Evolutionary conservation across 2,113 vertebrate species (phyloP).

Genomic region (Cryptomyrus ogoouensis): DNA sequence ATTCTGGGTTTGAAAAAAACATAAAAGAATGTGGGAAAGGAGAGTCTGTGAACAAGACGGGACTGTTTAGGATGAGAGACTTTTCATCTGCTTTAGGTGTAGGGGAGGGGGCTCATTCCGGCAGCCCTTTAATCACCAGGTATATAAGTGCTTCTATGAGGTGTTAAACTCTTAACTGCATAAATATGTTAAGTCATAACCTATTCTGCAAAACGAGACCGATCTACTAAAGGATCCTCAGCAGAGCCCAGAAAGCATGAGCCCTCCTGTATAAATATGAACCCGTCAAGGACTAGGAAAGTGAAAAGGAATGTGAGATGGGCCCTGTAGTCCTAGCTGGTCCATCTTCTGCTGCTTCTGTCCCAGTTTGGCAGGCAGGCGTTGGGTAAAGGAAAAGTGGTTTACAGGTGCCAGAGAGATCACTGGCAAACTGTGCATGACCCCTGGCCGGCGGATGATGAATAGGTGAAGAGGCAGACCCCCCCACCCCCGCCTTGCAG

Average conservation of each 20-base stretch:
- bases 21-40: not conserved
- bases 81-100: not conserved
- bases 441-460: slow-evolving; percentile 63
- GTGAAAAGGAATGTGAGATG: not conserved
- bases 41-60: not conserved
- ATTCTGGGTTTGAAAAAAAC: not conserved
- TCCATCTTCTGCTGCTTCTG: not conserved
- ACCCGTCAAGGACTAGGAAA: not conserved
- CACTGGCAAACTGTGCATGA: slow-evolving; percentile 64
- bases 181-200: not conserved
- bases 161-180: not conserved
- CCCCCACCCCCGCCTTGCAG: slow-evolving; percentile 43
- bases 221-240: not conserved
- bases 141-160: not conserved
- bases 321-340: not conserved
- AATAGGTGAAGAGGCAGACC: slow-evolving; percentile 58
- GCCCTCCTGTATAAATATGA: not conserved
- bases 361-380: slow-evolving; percentile 42
- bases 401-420: slow-evolving; percentile 62
- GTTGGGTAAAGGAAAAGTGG: slow-evolving; percentile 48
- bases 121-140: not conserved
- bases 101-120: not conserved
- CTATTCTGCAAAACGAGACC: not conserved
- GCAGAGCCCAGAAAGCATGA: not conserved
- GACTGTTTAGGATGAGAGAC: not conserved